Percentiles rank a stretch among this genome's conserved stretches.
Evolutionary conservation across 2,113 vertebrate species (phyloP).

Genomic region (Thamnophis sirtalis): DNA sequence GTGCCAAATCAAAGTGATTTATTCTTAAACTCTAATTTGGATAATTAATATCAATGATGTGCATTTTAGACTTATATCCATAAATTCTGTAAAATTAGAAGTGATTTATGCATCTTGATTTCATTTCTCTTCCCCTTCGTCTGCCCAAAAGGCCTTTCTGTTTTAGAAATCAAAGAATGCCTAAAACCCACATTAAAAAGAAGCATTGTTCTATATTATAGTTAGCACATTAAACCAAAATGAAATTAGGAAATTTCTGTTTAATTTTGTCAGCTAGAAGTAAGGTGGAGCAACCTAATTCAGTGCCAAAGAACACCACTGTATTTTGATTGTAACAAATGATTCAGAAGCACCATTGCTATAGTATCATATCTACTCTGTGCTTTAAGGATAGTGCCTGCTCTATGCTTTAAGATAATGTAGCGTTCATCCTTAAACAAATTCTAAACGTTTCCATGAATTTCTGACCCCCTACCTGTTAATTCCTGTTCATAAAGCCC

Average conservation of each 20-base stretch:
- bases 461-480: background rate
- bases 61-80: background rate
- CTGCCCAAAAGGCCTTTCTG: background rate
- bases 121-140: constrained; percentile 22
- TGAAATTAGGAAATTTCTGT: background rate
- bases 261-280: background rate
- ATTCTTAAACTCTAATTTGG: constrained; percentile 27
- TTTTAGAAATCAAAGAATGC: background rate
- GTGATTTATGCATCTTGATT: constrained; percentile 21
- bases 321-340: background rate
- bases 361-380: background rate
- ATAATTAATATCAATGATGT: constrained; percentile 21
- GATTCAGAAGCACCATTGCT: background rate
- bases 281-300: background rate
- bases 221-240: background rate
- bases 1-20: background rate
- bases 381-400: background rate
- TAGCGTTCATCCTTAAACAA: background rate
- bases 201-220: background rate
- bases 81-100: constrained; percentile 11
- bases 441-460: background rate
- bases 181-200: background rate
- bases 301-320: background rate
- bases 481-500: background rate
- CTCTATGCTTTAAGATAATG: background rate